Evolutionary conservation across 2,797 vertebrate genomes (phyloP).

Genomic region (Rhyacichthys aspro): DNA sequence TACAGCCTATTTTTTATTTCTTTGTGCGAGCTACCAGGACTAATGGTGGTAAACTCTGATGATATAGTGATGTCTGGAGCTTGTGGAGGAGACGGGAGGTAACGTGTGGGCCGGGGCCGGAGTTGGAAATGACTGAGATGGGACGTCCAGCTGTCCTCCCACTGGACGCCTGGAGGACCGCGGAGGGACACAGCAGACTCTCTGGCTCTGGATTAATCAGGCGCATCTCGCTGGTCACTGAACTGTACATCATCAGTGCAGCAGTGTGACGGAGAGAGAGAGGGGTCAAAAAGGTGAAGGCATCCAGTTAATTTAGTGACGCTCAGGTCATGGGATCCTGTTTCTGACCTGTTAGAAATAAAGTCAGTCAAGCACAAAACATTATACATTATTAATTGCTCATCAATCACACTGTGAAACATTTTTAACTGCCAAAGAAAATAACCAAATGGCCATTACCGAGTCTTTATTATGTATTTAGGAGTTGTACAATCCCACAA

Average conservation of each 20-base stretch:
- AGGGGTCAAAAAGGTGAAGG: background rate
- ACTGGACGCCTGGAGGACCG: conserved; percentile 52
- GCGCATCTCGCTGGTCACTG: conserved; percentile 59
- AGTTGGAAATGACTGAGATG: conserved; percentile 63
- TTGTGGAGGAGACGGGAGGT: conserved; percentile 35
- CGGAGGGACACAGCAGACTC: conserved; percentile 44
- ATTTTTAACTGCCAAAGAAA: too few relatives aligned
- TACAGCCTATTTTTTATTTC: conserved; percentile 2
- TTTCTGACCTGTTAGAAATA: too few relatives aligned
- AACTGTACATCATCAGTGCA: conserved; percentile 54
- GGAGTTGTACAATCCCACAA: too few relatives aligned
- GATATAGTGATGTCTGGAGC: conserved; percentile 31
- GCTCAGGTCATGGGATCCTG: too few relatives aligned
- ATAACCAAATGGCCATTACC: too few relatives aligned
- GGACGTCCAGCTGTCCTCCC: conserved; percentile 58
- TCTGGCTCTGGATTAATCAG: conserved; percentile 67
- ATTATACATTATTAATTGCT: too few relatives aligned
- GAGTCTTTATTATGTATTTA: too few relatives aligned
- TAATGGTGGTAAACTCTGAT: conserved; percentile 17
- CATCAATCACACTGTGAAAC: too few relatives aligned
- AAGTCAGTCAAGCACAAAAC: too few relatives aligned
- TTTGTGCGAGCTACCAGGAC: conserved; percentile 5
- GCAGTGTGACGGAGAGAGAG: conserved; percentile 17
- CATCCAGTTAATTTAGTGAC: conserved; percentile 2
- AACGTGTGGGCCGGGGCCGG: conserved; percentile 32